A percentile compares a stretch with the other conserved stretches of the same genome.
Conservation (phyloP, 2,113 vertebrate genomes). For the Rhabdomys dilectus region DNA sequence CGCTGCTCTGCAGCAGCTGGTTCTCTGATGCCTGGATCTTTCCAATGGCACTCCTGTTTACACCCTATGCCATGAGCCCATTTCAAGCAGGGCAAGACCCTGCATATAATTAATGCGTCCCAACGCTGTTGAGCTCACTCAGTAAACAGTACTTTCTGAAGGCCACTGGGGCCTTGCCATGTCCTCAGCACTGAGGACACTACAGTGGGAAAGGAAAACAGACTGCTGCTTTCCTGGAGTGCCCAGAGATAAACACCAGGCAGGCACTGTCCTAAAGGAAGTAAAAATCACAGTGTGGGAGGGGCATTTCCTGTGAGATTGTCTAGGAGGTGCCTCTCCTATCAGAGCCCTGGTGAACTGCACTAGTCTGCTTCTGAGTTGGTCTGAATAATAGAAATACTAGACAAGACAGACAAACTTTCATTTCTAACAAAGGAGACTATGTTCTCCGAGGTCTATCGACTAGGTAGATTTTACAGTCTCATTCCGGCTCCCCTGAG, state of each 20-base stretch:
- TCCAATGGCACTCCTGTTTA: background rate
- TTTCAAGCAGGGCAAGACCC: background rate
- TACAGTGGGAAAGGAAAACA: background rate
- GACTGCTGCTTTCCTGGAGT: background rate
- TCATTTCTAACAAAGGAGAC: constrained; percentile 35
- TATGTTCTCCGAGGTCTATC: background rate
- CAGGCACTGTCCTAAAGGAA: background rate
- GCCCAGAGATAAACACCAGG: background rate
- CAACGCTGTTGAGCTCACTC: background rate
- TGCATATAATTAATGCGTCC: background rate
- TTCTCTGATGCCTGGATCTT: background rate
- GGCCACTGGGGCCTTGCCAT: background rate
- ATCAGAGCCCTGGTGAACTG: background rate
- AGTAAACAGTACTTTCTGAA: background rate
- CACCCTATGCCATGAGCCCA: background rate
- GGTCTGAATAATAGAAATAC: background rate
- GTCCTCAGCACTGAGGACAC: background rate
- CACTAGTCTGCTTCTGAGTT: background rate
- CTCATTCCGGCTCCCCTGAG: background rate
- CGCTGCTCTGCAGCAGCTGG: accelerated
- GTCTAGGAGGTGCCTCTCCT: background rate
- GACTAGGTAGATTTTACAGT: background rate
- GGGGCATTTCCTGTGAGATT: background rate
- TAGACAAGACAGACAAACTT: background rate
- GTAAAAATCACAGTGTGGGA: background rate